Conservation (phyloP, 2,113 vertebrate species). For the Grallaria varia region DNA sequence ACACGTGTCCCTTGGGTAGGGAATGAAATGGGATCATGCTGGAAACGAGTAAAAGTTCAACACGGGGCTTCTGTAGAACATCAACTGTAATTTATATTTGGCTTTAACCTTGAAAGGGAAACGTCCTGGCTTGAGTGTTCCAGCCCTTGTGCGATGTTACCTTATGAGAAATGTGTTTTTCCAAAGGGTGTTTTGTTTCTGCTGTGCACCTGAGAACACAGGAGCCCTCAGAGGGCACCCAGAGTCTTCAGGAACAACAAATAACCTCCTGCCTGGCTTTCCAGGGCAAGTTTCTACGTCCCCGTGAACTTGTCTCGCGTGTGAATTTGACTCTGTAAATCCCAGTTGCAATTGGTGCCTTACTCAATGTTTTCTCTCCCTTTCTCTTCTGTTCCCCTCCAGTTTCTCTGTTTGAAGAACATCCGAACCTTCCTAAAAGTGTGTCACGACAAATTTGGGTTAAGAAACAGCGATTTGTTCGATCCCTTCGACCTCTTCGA, state of each 20-base stretch:
- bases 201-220: conserved; percentile 23
- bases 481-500: conserved; percentile 98
- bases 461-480: conserved; percentile 94
- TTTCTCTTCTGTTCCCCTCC: neutral
- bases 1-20: fast-evolving
- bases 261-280: neutral
- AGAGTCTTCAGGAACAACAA: neutral
- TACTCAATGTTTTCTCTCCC: neutral
- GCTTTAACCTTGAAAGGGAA: neutral
- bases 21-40: neutral
- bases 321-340: neutral
- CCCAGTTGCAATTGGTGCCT: neutral
- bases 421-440: conserved; percentile 96
- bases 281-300: fast-evolving
- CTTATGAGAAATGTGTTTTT: neutral
- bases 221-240: neutral
- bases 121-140: neutral
- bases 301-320: neutral
- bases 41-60: neutral
- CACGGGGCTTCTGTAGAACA: neutral
- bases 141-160: neutral
- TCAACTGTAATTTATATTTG: neutral
- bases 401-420: conserved; percentile 98
- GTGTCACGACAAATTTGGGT: conserved; percentile 92
- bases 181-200: neutral